These are phyloP conservation scores for Ethmia dodecea DNA, from an alignment of 2,888 invertebrate genomes.

Conservation along the genomic window DNA sequence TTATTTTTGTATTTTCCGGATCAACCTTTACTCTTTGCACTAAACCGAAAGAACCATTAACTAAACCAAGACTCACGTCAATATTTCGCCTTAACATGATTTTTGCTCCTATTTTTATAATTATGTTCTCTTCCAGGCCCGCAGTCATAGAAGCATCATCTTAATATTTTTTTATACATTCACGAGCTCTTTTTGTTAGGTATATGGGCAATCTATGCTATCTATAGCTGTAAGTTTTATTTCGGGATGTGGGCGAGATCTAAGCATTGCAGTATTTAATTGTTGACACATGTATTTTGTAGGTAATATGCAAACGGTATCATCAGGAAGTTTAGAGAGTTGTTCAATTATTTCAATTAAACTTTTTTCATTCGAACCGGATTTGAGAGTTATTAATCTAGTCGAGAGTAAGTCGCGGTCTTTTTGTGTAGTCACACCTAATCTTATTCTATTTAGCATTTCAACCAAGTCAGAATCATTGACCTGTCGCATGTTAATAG, in stretches of 20 bases:
- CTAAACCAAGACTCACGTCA: constrained; percentile 12
- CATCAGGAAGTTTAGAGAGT: constrained; percentile 19
- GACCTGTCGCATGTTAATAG: constrained; percentile 17
- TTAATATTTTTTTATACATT: constrained; percentile 17
- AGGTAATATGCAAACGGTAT: constrained; percentile 29
- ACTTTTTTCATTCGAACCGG: constrained; percentile 13
- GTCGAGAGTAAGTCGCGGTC: constrained; percentile 21
- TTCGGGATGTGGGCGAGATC: constrained; percentile 4
- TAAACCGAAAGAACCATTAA: constrained; percentile 13
- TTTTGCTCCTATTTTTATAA: constrained; percentile 16
- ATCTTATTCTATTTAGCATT: constrained; percentile 29
- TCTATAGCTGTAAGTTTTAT: constrained; percentile 13
- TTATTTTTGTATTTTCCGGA: constrained; percentile 6
- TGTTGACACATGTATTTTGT: constrained; percentile 28
- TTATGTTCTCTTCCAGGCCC: constrained; percentile 17
- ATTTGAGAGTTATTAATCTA: constrained; percentile 14
- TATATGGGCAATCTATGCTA: constrained; percentile 12
- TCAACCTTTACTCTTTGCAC: constrained; percentile 13
- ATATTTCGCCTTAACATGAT: constrained; percentile 16
- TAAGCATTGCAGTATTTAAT: constrained; percentile 29
- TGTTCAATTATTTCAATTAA: constrained; percentile 21
- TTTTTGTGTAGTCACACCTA: constrained; percentile 12
- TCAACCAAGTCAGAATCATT: constrained; percentile 25
- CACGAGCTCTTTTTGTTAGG: constrained; percentile 15
- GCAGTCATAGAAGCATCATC: constrained; percentile 20